These are phyloP conservation scores for Ferrisia virgata DNA, from an alignment of 2,888 invertebrate species.

Conservation along the genomic window DNA sequence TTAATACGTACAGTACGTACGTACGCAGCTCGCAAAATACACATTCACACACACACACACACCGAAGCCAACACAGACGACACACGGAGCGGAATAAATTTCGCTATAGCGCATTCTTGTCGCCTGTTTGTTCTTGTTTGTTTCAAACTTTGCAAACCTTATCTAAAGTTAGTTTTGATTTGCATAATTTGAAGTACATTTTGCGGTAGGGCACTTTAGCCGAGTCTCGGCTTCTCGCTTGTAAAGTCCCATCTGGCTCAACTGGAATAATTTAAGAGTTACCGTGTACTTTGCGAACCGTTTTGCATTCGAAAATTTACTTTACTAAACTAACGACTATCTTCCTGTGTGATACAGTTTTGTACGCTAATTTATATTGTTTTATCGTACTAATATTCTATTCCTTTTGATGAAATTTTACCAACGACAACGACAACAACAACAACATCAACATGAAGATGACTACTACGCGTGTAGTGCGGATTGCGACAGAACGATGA, in stretches of 20 bases:
- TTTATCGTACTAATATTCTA: slow-evolving; percentile 40
- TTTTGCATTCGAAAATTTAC: slow-evolving; percentile 42
- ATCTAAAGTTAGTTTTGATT: slow-evolving; percentile 45
- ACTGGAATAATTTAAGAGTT: slow-evolving; percentile 45
- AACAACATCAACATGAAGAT: too few species aligned
- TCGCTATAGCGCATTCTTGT: slow-evolving; percentile 39
- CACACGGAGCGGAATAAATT: slow-evolving; percentile 38
- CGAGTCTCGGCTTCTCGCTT: background rate
- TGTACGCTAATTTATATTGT: slow-evolving; percentile 40
- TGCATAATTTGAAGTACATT: slow-evolving; percentile 45
- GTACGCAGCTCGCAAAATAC: background rate
- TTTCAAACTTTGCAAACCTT: slow-evolving; percentile 44
- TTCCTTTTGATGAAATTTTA: slow-evolving; percentile 37
- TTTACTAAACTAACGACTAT: slow-evolving; percentile 41
- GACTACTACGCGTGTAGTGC: too few species aligned
- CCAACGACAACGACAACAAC: background rate
- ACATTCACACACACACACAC: background rate
- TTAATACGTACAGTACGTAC: background rate
- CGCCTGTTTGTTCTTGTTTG: slow-evolving; percentile 44
- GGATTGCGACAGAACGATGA: too few species aligned
- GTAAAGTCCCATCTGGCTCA: slow-evolving; percentile 44
- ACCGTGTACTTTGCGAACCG: slow-evolving; percentile 40
- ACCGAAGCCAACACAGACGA: background rate
- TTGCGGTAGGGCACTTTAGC: slow-evolving; percentile 42
- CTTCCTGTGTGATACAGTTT: slow-evolving; percentile 40